phyloP scores from a whole-genome alignment of 2,888 invertebrate species.

The Troilus luridus region DNA sequence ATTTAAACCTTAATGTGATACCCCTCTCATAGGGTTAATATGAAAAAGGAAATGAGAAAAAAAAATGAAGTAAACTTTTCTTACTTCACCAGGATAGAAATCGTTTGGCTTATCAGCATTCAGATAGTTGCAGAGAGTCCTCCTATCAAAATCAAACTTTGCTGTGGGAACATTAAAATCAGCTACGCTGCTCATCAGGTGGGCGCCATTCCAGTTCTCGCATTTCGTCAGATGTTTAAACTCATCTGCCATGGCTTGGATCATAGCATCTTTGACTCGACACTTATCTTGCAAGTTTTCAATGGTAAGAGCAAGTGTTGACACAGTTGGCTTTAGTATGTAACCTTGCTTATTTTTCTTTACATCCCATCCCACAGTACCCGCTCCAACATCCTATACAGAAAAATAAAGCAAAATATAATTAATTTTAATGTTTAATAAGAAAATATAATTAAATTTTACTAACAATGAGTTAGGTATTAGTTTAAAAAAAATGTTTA shows the following conservation, averaged over 20 bases:
- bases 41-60: too few relatives aligned
- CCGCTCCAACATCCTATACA: constrained; percentile 62
- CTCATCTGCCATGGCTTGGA: constrained; percentile 65
- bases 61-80: neutral
- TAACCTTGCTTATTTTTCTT: constrained; percentile 53
- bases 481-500: too few relatives aligned
- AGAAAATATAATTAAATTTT: neutral
- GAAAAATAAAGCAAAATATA: neutral
- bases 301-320: constrained; percentile 60
- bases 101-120: constrained; percentile 57
- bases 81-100: constrained; percentile 17
- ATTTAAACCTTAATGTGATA: too few relatives aligned
- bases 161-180: constrained; percentile 60
- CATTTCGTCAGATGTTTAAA: constrained; percentile 62
- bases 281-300: constrained; percentile 62
- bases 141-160: constrained; percentile 65
- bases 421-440: neutral
- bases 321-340: constrained; percentile 59
- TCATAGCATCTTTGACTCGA: constrained; percentile 65
- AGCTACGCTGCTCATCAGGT: constrained; percentile 58
- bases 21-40: too few relatives aligned
- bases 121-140: constrained; percentile 64
- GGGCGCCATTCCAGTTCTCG: constrained; percentile 61
- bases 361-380: constrained; percentile 62
- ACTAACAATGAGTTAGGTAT: neutral